Evolutionary conservation across 2,888 invertebrate species (phyloP).

Genomic region (Allophyes oxyacanthae): DNA sequence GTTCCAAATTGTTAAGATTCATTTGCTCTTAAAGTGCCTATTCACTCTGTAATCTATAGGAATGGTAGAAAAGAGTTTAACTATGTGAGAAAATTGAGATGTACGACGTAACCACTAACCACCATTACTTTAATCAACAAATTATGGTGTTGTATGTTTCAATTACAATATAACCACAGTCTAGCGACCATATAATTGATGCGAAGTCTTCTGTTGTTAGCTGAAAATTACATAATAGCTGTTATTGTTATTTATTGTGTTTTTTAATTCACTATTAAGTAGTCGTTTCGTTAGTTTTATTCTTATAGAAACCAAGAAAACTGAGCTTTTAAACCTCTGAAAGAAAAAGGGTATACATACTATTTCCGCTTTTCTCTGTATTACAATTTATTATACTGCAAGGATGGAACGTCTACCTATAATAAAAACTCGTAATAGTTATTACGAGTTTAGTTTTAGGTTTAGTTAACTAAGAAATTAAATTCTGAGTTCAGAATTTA

Average conservation of each 20-base stretch:
- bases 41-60: constrained; percentile 32
- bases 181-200: constrained; percentile 39
- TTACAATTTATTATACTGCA: too few relatives aligned
- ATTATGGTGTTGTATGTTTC: constrained; percentile 66
- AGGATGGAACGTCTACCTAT: too few relatives aligned
- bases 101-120: constrained; percentile 54
- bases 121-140: constrained; percentile 68
- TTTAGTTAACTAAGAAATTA: too few relatives aligned
- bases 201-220: constrained; percentile 39
- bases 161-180: constrained; percentile 55
- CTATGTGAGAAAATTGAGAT: constrained; percentile 64
- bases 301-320: too few relatives aligned
- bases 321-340: too few relatives aligned
- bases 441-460: too few relatives aligned
- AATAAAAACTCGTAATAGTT: too few relatives aligned
- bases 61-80: constrained; percentile 28
- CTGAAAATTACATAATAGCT: constrained; percentile 25
- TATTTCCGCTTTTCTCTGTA: too few relatives aligned
- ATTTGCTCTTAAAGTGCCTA: constrained; percentile 22
- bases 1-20: constrained; percentile 3
- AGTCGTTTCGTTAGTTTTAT: background rate
- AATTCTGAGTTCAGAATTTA: too few relatives aligned
- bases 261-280: constrained; percentile 24
- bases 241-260: constrained; percentile 37
- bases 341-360: too few relatives aligned